Conservation (phyloP, 2,113 vertebrate genomes). For the Leucopternis melanops region DNA sequence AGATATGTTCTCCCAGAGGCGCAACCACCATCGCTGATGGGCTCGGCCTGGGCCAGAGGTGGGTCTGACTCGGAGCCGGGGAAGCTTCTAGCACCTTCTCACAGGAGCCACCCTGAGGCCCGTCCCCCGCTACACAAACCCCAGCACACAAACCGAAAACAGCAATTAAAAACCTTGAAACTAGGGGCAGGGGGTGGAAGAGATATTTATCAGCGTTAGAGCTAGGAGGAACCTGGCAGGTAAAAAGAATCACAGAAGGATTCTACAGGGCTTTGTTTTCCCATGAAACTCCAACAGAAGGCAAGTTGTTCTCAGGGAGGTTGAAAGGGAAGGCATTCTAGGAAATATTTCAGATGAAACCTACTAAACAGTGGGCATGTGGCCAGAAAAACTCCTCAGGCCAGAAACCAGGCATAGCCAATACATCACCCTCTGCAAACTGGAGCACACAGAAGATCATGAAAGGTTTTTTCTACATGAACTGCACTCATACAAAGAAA, state of each 20-base stretch:
- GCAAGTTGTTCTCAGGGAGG: background rate
- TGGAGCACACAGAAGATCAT: background rate
- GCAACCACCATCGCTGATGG: no score
- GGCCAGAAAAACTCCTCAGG: conserved; percentile 4
- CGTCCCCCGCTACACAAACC: no score
- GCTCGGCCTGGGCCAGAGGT: no score
- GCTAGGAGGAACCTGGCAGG: background rate
- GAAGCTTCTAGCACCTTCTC: no score
- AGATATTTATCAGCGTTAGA: background rate
- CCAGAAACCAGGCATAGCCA: background rate
- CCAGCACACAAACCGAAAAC: no score
- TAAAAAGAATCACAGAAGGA: background rate
- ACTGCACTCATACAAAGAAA: background rate
- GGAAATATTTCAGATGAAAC: background rate
- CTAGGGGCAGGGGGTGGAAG: background rate
- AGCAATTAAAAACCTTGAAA: background rate
- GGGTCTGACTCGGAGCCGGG: no score
- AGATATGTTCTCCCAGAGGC: no score
- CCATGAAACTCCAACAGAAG: background rate
- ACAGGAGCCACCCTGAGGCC: no score
- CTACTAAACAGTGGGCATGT: background rate
- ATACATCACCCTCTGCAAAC: background rate
- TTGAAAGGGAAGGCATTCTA: background rate
- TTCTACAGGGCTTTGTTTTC: background rate
- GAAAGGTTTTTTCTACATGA: background rate